Evolutionary conservation across 1,140 invertebrate species (phyloP), one percentile per base, ranked within the genome.

Genomic region (Bombus terrestris): DNA sequence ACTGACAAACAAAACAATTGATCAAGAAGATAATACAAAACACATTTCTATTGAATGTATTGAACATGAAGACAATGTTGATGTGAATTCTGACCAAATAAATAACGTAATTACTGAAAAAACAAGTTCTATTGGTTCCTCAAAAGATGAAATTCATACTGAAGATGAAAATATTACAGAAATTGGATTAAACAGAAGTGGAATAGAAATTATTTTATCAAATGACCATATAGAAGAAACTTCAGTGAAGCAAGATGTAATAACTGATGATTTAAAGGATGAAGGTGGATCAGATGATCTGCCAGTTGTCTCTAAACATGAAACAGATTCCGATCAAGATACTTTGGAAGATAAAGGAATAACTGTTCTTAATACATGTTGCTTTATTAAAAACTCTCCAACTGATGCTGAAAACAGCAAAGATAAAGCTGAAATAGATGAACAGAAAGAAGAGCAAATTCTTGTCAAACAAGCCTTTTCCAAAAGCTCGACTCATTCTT

Each of bases 401-500:
- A 3, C 10, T 41, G 25, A 22, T 22, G 15, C 4, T 47, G 25
- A 72, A 18, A 9, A 8, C 3, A 35, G 5, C 0, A n/a, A 62
- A 82, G 39, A 25, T 22, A 15, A 82, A 28, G 37, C 22, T 25
- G 47, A 86, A n/a, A 64, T 73, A 18, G 12, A 47, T 59, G 32
- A 53, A 39, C n/a, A 72, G 1, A 32, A 73, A 53, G 35, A 73
- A 47, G 57, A 89, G 13, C n/a, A 77, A 28, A 35, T 57, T 74
- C 37, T 71, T n/a, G 32, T 47, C 6, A 32, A 35, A 39, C 35
- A 41, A 62, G 57, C 13, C 32, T 43, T 66, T 47, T 59, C 47
- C 5, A 69, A 25, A 37, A 72, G 1, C 28, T 62, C 2, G 18
- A n/a, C 8, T 39, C 35, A 57, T 15, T 74, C 62, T 8, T 62